Evolutionary conservation across 1,140 invertebrate species (phyloP).

Genomic region (Trichonephila clavipes): DNA sequence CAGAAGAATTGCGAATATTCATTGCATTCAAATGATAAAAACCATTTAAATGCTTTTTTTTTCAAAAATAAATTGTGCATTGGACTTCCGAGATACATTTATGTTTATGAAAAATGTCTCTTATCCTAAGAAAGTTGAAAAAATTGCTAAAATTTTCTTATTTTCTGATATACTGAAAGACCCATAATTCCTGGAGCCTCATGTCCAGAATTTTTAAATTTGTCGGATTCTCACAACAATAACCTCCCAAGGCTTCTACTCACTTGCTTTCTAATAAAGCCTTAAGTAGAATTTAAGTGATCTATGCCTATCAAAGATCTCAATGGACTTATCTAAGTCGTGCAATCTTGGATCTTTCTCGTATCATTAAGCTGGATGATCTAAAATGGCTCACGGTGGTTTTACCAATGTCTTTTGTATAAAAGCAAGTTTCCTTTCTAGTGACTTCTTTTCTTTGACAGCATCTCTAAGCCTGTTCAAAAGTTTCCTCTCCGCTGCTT

Average conservation of each 20-base stretch:
- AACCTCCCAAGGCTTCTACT: slow-evolving; percentile 18
- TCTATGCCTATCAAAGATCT: slow-evolving; percentile 14
- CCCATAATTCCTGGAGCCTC: neutral
- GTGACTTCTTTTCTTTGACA: slow-evolving; percentile 84
- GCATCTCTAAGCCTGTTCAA: slow-evolving; percentile 85
- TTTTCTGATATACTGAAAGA: neutral
- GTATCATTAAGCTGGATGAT: neutral
- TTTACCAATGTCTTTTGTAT: slow-evolving; percentile 78
- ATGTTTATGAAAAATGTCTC: neutral
- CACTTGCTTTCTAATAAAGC: slow-evolving; percentile 3
- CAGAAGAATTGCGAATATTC: too few species aligned
- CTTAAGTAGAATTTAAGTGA: neutral
- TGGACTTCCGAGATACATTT: neutral
- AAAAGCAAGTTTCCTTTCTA: slow-evolving; percentile 80
- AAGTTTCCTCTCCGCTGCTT: slow-evolving; percentile 87
- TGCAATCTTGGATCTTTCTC: neutral
- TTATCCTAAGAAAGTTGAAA: neutral
- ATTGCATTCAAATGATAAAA: too few species aligned
- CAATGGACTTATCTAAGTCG: slow-evolving; percentile 14
- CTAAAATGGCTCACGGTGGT: slow-evolving; percentile 72
- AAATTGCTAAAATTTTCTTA: neutral
- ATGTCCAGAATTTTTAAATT: neutral
- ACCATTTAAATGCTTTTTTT: too few species aligned
- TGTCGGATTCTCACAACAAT: neutral
- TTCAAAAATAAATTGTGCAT: too few species aligned